These are phyloP conservation scores for Epistrophella euchroma DNA, from an alignment of 2,888 invertebrate genomes.

Conservation along the genomic window DNA sequence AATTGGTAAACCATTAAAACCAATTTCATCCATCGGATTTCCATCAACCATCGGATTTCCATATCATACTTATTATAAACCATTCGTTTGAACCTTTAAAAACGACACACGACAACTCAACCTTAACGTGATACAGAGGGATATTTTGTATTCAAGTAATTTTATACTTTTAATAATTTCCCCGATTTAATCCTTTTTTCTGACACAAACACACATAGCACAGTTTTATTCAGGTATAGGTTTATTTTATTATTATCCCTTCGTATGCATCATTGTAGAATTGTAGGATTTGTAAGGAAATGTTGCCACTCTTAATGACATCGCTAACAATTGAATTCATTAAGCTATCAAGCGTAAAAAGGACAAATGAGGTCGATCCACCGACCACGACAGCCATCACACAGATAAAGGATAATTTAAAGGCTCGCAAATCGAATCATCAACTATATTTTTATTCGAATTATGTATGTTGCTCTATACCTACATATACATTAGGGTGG, in stretches of 20 bases:
- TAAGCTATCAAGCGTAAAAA: constrained; percentile 62
- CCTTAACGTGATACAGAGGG: not conserved
- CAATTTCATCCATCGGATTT: constrained; percentile 56
- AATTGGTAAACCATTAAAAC: constrained; percentile 46
- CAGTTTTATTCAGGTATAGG: not conserved
- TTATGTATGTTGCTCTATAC: not conserved
- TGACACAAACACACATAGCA: not conserved
- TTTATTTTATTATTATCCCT: constrained; percentile 27
- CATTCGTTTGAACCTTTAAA: constrained; percentile 16
- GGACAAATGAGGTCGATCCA: constrained; percentile 27
- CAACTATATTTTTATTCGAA: not conserved
- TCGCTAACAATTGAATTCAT: constrained; percentile 70
- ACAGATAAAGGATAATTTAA: constrained; percentile 23
- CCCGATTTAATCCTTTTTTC: not conserved
- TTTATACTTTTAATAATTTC: not conserved
- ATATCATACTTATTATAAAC: constrained; percentile 25
- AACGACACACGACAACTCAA: not conserved
- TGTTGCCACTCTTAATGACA: constrained; percentile 61
- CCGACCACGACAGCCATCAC: not conserved
- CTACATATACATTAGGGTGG: too few species aligned
- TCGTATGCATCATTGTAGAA: not conserved
- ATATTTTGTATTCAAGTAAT: not conserved
- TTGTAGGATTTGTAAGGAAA: not conserved
- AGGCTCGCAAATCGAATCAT: constrained; percentile 43
- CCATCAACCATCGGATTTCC: too few species aligned